Percentiles rank a stretch among this genome's conserved stretches.
Evolutionary conservation across 2,797 vertebrate species (phyloP).

Genomic region (Danio albolineatus): DNA sequence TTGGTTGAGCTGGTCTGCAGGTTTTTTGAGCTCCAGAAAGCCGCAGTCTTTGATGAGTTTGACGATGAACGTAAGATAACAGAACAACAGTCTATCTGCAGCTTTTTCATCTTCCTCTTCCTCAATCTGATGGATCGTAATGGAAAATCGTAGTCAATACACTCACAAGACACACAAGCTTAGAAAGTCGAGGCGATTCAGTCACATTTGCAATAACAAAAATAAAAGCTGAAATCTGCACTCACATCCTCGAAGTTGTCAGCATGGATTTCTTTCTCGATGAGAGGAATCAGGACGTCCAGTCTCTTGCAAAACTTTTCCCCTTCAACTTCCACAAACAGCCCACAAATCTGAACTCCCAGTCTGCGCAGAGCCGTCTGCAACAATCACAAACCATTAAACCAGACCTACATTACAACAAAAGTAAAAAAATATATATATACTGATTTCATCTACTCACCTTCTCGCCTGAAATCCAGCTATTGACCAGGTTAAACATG

Average conservation of each 20-base stretch:
- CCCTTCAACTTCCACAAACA: slow-evolving; percentile 91
- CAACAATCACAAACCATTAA: background rate
- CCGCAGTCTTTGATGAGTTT: slow-evolving; percentile 90
- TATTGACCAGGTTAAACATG: slow-evolving; percentile 83
- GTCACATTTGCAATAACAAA: too few relatives aligned
- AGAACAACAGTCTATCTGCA: slow-evolving; percentile 89
- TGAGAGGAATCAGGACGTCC: slow-evolving; percentile 80
- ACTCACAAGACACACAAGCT: too few relatives aligned
- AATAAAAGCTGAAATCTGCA: background rate
- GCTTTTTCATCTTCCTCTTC: slow-evolving; percentile 91
- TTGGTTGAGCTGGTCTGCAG: slow-evolving; percentile 72
- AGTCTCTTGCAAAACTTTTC: slow-evolving; percentile 83
- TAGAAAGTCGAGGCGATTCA: too few relatives aligned
- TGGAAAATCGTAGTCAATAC: background rate
- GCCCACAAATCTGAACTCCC: slow-evolving; percentile 88
- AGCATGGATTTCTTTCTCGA: slow-evolving; percentile 87
- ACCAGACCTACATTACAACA: background rate
- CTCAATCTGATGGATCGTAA: slow-evolving; percentile 77
- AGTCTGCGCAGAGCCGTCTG: slow-evolving; percentile 83
- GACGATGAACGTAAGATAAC: slow-evolving; percentile 86
- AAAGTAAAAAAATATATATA: too few relatives aligned
- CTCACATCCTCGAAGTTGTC: slow-evolving; percentile 87
- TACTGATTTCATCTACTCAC: slow-evolving; percentile 66
- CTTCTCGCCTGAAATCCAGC: slow-evolving; percentile 89
- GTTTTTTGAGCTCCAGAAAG: slow-evolving; percentile 81